Percentiles rank a stretch among this genome's conserved stretches.
These are phyloP conservation scores for Campylomormyrus tamandua DNA, from an alignment of 2,113 vertebrate genomes.

Conservation along the genomic window DNA sequence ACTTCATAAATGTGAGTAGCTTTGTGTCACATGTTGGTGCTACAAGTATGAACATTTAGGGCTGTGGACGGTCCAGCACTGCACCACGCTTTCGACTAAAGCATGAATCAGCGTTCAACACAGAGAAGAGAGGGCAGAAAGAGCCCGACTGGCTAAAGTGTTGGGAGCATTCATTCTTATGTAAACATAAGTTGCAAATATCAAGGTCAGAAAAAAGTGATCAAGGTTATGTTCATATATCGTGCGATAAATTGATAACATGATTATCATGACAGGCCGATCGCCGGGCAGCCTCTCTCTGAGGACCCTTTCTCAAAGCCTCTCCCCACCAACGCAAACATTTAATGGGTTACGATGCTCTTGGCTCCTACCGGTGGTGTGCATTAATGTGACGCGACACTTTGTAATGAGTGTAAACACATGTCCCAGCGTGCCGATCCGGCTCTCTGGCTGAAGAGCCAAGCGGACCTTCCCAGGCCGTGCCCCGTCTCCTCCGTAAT, in stretches of 20 bases:
- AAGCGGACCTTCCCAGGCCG: neutral
- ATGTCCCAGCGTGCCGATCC: neutral
- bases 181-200: neutral
- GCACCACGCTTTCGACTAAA: neutral
- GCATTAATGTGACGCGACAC: neutral
- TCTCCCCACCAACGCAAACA: neutral
- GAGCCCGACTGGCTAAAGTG: neutral
- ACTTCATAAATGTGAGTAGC: neutral
- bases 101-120: neutral
- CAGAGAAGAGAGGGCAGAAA: neutral
- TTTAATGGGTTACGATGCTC: neutral
- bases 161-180: neutral
- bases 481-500: neutral
- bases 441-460: neutral
- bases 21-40: neutral
- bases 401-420: neutral
- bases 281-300: neutral
- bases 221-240: too few relatives aligned
- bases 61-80: neutral
- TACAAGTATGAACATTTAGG: neutral
- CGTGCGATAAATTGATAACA: neutral
- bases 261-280: neutral
- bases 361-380: neutral
- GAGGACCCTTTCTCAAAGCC: neutral
- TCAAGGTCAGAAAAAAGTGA: too few relatives aligned